These are phyloP conservation scores for Trinectes maculatus DNA, from an alignment of 2,113 vertebrate genomes.

Conservation along the genomic window DNA sequence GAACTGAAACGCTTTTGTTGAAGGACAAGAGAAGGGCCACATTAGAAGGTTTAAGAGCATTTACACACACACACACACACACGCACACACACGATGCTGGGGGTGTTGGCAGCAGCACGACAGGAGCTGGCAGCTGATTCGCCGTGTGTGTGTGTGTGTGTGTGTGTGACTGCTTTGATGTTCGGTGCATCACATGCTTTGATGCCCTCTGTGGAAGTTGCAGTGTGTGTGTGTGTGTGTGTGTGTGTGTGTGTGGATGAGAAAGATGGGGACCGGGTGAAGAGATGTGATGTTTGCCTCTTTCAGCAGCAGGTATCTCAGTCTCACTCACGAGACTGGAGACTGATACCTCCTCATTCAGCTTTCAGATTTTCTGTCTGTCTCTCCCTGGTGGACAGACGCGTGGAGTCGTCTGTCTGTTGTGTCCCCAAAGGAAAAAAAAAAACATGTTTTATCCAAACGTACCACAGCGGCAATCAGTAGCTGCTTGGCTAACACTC, in stretches of 20 bases:
- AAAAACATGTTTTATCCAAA: no score
- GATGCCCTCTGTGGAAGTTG: slow-evolving; percentile 44
- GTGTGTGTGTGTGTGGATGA: background rate
- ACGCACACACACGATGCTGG: background rate
- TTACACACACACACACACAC: background rate
- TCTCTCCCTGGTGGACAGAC: no score
- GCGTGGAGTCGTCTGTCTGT: no score
- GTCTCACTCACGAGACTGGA: slow-evolving; percentile 28
- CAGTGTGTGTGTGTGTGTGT: slow-evolving; percentile 13
- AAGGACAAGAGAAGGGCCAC: slow-evolving; percentile 11
- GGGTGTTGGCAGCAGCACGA: slow-evolving; percentile 13
- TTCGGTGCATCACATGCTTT: slow-evolving; percentile 63
- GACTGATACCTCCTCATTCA: slow-evolving; percentile 10
- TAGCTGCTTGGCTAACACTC: no score
- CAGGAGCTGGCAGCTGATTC: slow-evolving; percentile 58
- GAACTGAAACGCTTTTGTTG: slow-evolving; percentile 44
- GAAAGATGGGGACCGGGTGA: background rate
- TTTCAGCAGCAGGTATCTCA: no score
- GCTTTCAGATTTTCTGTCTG: slow-evolving; percentile 9
- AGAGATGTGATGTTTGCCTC: slow-evolving; percentile 29
- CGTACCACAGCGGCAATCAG: no score
- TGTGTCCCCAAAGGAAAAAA: no score
- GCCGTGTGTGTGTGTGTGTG: slow-evolving; percentile 56
- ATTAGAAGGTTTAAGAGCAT: slow-evolving; percentile 17
- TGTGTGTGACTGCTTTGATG: slow-evolving; percentile 68